Evolutionary conservation across 2,113 vertebrate genomes (phyloP).

Genomic region (Salvator merianae): DNA sequence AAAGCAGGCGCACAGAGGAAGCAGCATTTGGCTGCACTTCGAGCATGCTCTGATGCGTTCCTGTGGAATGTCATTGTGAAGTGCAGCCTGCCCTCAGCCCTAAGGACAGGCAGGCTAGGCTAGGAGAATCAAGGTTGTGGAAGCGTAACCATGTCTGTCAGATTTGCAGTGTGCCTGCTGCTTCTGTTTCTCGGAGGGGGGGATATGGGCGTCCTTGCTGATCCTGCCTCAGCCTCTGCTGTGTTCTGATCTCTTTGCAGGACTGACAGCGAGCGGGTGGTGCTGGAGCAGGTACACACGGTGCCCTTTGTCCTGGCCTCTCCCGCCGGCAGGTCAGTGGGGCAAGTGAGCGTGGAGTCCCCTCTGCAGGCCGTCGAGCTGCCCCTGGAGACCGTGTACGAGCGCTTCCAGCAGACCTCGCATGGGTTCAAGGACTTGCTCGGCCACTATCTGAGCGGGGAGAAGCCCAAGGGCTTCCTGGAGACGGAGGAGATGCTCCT

Average conservation of each 20-base stretch:
- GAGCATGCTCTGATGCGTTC: no score
- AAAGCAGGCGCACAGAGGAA: neutral
- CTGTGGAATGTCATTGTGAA: no score
- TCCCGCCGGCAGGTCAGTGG: neutral
- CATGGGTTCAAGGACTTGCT: constrained; percentile 79
- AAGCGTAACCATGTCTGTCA: neutral
- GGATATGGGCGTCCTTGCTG: neutral
- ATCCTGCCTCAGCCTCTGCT: neutral
- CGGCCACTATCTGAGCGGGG: constrained; percentile 84
- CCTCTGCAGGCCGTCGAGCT: constrained; percentile 77
- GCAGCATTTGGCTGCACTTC: neutral
- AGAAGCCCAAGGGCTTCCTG: constrained; percentile 87
- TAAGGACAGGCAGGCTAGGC: no score
- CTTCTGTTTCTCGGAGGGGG: no score
- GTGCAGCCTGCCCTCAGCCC: no score
- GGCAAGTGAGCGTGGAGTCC: constrained; percentile 74
- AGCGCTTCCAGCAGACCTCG: constrained; percentile 83
- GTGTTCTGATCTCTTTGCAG: constrained; percentile 56
- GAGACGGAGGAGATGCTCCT: constrained; percentile 89
- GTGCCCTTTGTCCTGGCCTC: constrained; percentile 80
- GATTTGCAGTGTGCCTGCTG: neutral
- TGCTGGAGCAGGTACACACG: constrained; percentile 77
- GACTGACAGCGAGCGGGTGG: constrained; percentile 79
- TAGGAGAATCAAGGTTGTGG: neutral
- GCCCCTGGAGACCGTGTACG: constrained; percentile 79